A percentile compares a stretch with the other conserved stretches of the same genome.
These are phyloP conservation scores for Phytoseiulus persimilis DNA, from an alignment of 2,888 invertebrate genomes.

Conservation along the genomic window DNA sequence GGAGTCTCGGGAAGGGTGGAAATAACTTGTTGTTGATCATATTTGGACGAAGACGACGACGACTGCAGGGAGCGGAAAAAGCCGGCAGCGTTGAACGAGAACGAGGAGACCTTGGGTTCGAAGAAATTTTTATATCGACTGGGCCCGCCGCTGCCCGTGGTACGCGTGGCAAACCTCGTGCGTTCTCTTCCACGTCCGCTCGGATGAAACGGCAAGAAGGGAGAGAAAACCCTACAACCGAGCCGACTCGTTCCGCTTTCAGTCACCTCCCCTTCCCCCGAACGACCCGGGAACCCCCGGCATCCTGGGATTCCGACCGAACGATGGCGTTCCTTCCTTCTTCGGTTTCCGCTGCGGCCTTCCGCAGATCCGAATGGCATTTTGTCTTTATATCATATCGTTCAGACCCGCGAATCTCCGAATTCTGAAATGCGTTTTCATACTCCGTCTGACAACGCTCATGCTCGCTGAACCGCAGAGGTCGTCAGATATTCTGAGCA, in stretches of 20 bases:
- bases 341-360: not conserved
- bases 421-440: too few species aligned
- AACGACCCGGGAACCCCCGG: too few species aligned
- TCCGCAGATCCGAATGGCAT: not conserved
- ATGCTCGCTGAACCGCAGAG: too few species aligned
- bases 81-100: not conserved
- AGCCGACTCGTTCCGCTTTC: not conserved
- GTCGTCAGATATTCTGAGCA: too few species aligned
- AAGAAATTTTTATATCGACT: not conserved
- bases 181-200: not conserved
- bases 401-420: not conserved
- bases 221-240: not conserved
- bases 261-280: not conserved
- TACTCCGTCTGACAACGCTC: too few species aligned
- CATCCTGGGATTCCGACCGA: not conserved
- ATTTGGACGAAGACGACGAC: not conserved
- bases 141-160: not conserved
- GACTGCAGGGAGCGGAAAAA: not conserved
- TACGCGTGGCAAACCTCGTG: not conserved
- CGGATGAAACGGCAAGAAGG: not conserved
- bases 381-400: not conserved
- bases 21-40: not conserved
- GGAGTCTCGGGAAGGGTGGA: not conserved
- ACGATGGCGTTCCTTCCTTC: not conserved
- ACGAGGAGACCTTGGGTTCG: not conserved